Percentiles rank a stretch among this genome's conserved stretches.
Evolutionary conservation across 2,113 vertebrate species (phyloP).

Genomic region (Thoracochromis brauschi): DNA sequence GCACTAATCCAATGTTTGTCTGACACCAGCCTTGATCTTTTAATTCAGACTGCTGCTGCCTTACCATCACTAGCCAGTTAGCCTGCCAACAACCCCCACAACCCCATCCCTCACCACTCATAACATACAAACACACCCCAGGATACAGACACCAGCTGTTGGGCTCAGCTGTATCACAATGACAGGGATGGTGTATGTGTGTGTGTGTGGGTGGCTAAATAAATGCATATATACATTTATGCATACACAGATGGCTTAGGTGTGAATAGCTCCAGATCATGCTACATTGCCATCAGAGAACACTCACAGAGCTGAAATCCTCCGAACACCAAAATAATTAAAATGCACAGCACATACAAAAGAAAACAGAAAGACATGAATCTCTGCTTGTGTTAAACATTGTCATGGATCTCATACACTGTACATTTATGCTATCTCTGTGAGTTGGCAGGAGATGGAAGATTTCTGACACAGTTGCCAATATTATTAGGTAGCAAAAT

Average conservation of each 20-base stretch:
- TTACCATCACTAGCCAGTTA: slow-evolving; percentile 27
- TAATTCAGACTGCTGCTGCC: slow-evolving; percentile 53
- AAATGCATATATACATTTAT: slow-evolving; percentile 31
- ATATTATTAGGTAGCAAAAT: background rate
- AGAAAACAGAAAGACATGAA: background rate
- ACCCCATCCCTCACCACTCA: background rate
- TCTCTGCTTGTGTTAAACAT: background rate
- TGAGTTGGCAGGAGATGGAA: background rate
- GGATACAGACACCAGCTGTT: slow-evolving; percentile 56
- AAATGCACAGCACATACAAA: background rate
- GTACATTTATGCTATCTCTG: background rate
- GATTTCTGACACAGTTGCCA: background rate
- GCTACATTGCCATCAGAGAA: background rate
- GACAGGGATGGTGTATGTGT: background rate
- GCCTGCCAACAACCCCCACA: background rate
- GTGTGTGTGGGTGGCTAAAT: background rate
- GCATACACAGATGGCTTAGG: slow-evolving; percentile 32
- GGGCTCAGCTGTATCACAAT: slow-evolving; percentile 52
- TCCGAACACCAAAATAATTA: background rate
- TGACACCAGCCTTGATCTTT: slow-evolving; percentile 58
- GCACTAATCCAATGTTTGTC: slow-evolving; percentile 65
- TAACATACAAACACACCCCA: slow-evolving; percentile 1
- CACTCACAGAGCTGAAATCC: background rate
- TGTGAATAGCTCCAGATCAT: background rate
- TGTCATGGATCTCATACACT: background rate